Evolutionary conservation across 64 coral and sea anemone species (phyloP).

Genomic region (Orbicella faveolata): DNA sequence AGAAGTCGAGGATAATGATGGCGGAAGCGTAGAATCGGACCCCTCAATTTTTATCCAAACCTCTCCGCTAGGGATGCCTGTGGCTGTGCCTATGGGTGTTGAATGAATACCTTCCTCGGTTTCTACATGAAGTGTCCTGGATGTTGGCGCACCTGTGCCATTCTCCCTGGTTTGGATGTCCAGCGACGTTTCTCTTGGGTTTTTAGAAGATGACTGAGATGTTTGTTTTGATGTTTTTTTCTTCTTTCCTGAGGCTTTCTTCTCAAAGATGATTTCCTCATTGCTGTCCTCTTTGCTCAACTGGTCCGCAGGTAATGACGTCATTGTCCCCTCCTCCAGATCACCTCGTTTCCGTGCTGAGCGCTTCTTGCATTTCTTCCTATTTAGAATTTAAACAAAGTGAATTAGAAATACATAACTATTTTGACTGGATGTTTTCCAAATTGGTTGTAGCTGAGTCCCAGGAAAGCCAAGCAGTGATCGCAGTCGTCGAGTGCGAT

Average conservation of each 20-base stretch:
- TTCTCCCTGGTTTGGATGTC: no score
- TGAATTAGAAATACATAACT: background rate
- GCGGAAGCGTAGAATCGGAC: background rate
- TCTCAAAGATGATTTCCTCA: background rate
- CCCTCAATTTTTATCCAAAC: background rate
- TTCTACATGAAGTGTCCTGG: no score
- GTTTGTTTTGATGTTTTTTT: background rate
- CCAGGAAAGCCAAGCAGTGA: no score
- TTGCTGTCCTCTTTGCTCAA: background rate
- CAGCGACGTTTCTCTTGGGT: no score
- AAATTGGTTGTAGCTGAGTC: no score
- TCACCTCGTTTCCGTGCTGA: background rate
- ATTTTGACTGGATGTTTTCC: background rate
- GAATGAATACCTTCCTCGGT: no score
- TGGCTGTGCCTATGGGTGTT: background rate
- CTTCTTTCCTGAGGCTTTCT: background rate
- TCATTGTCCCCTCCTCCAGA: background rate
- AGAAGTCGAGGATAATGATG: background rate
- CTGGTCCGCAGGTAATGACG: background rate
- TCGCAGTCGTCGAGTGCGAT: no score
- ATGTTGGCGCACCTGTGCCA: no score
- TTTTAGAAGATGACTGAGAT: no score
- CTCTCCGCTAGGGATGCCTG: background rate
- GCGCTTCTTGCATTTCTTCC: background rate
- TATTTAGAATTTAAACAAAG: background rate